Conservation (phyloP, 2,113 vertebrate species). For the Murina feae region DNA sequence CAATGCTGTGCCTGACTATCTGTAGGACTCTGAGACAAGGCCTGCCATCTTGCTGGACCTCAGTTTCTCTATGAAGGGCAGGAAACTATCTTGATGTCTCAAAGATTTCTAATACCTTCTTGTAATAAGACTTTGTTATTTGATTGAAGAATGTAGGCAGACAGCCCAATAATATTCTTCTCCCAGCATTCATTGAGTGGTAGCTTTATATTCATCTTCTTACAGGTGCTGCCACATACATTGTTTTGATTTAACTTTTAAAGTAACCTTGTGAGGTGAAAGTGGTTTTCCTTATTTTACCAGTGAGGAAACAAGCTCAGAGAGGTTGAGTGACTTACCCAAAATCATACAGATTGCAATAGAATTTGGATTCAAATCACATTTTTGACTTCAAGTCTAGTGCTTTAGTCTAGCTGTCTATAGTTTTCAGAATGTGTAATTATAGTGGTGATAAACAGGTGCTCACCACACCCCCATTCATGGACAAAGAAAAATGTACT, state of each 20-base stretch:
- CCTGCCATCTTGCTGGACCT: neutral
- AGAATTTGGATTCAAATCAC: neutral
- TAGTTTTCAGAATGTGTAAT: neutral
- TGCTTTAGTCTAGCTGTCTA: neutral
- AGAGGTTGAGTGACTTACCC: neutral
- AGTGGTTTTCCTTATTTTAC: neutral
- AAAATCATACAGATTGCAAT: neutral
- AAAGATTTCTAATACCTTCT: neutral
- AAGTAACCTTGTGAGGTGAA: neutral
- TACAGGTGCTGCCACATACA: neutral
- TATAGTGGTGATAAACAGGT: neutral
- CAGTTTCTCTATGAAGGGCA: neutral
- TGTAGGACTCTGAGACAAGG: neutral
- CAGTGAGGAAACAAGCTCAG: neutral
- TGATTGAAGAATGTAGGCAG: neutral
- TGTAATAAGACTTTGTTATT: neutral
- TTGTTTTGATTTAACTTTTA: slow-evolving; percentile 15
- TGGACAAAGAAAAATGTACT: neutral
- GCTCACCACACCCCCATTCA: neutral
- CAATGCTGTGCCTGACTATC: neutral
- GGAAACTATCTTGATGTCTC: neutral
- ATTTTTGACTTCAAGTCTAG: neutral
- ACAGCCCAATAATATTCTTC: neutral
- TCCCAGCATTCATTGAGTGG: neutral
- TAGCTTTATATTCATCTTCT: neutral